phyloP scores from a whole-genome alignment of 2,888 invertebrate genomes.

The Hyposoter didymator region DNA sequence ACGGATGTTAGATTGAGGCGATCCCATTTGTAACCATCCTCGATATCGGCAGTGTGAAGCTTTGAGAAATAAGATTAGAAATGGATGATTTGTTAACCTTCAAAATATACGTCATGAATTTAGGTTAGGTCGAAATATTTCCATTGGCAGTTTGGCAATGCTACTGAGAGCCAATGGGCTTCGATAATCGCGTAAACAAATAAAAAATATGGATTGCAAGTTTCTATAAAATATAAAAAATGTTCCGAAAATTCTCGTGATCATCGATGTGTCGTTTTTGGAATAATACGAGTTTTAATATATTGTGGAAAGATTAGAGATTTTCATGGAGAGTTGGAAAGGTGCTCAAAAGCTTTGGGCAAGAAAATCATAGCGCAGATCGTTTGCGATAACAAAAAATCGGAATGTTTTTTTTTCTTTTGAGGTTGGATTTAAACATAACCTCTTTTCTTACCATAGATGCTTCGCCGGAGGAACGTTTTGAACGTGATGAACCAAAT shows the following conservation, averaged over 20 bases:
- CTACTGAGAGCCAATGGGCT: neutral
- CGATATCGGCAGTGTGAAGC: conserved; percentile 94
- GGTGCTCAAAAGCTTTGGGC: neutral
- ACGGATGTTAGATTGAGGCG: conserved; percentile 95
- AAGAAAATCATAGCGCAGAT: neutral
- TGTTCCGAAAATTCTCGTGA: neutral
- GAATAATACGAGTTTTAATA: neutral
- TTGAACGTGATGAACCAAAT: conserved; percentile 88
- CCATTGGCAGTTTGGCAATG: neutral
- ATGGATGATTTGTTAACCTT: neutral
- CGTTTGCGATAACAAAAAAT: neutral
- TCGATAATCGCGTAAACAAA: neutral
- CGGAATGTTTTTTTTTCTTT: neutral
- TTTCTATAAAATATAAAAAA: neutral
- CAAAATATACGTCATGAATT: neutral
- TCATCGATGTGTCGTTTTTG: neutral
- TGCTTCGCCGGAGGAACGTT: conserved; percentile 89
- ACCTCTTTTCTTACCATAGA: conserved; percentile 87
- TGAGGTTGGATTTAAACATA: conserved; percentile 10
- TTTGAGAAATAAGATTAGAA: neutral
- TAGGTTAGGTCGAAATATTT: neutral
- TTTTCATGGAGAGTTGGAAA: neutral
- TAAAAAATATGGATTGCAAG: neutral
- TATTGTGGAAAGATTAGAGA: neutral
- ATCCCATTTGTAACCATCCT: conserved; percentile 97